Percentiles rank a stretch among this genome's conserved stretches.
These are phyloP conservation scores for Caranx ignobilis DNA, from an alignment of 2,113 vertebrate genomes.

Conservation along the genomic window DNA sequence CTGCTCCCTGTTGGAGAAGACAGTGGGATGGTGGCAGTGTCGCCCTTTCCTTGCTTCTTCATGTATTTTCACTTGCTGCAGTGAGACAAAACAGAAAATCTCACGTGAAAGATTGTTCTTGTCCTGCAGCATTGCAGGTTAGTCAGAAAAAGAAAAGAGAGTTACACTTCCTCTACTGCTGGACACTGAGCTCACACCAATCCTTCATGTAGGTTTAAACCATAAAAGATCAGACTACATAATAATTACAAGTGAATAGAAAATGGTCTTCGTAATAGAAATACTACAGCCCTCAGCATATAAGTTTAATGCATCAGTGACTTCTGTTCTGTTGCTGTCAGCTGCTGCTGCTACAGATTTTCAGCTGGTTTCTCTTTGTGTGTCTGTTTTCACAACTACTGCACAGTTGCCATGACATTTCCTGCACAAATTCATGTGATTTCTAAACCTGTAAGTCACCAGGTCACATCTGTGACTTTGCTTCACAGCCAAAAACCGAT, in stretches of 20 bases:
- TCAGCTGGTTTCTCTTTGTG: too few species aligned
- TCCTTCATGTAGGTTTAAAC: neutral
- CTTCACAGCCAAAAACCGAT: too few species aligned
- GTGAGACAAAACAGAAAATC: slow-evolving; percentile 30
- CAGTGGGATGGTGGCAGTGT: slow-evolving; percentile 42
- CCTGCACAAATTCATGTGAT: too few species aligned
- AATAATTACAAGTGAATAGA: too few species aligned
- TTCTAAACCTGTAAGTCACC: too few species aligned
- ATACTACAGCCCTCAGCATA: neutral
- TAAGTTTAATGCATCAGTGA: neutral
- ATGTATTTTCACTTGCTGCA: slow-evolving; percentile 30
- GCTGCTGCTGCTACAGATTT: too few species aligned
- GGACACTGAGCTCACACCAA: neutral
- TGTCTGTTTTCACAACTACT: too few species aligned
- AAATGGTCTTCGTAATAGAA: too few species aligned
- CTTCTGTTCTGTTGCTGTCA: neutral
- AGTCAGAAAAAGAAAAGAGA: neutral
- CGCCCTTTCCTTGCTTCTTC: slow-evolving; percentile 55
- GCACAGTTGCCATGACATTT: too few species aligned
- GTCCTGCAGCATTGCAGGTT: neutral
- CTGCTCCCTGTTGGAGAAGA: slow-evolving; percentile 63
- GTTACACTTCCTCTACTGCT: neutral
- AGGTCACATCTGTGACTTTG: too few species aligned
- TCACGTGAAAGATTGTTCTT: neutral
- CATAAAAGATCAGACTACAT: neutral